Evolutionary conservation across 2,113 vertebrate species (phyloP), one percentile per base, ranked within the genome.

Genomic region (Microcebus ravelobensis): DNA sequence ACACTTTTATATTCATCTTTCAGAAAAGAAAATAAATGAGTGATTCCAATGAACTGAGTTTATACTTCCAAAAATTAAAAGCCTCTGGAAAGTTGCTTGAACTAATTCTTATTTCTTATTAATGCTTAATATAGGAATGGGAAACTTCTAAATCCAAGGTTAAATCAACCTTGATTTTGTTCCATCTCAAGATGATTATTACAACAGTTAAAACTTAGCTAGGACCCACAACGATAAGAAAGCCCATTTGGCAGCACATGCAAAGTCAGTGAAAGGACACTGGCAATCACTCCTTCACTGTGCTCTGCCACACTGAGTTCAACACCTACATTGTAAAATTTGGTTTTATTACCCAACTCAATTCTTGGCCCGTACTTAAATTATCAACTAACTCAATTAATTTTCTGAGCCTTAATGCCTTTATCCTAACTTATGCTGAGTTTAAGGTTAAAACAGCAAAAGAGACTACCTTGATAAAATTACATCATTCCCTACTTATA

Each of bases 311-410:
- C 48, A 18, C 55, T 50, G 39, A 89, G 31, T 45, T 80, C 45
- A 89, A 83, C 14, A 76, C 17, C 55, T 81, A 34, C 5, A 8
- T 1, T 86, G 15, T 52, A 80, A 90, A 92, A 89, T 77, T 45
- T 45, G n/a, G 6, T 42, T 91, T 91, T 73, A 87, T 76, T 68
- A 61, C 77, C 42, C 36, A 96, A 23, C 3, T 55, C 18, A 45
- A 73, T 92, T 70, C 21, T 91, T 59, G 65, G 25, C 14, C 52
- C 42, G 18, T 31, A 80, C 2, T 57, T 87, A 6, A 11, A 61
- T 68, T 36, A 85, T 67, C 50, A 95, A 84, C 25, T 45, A 96
- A 90, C 31, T 87, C 68, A 82, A 36, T 80, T 88, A 92, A 77
- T 91, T 91, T 93, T 92, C 82, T 77, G 25, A 87, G 42, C 21